Evolutionary conservation across 2,113 vertebrate species (phyloP), one percentile per base, ranked within the genome.

Genomic region (Podarcis raffonei): DNA sequence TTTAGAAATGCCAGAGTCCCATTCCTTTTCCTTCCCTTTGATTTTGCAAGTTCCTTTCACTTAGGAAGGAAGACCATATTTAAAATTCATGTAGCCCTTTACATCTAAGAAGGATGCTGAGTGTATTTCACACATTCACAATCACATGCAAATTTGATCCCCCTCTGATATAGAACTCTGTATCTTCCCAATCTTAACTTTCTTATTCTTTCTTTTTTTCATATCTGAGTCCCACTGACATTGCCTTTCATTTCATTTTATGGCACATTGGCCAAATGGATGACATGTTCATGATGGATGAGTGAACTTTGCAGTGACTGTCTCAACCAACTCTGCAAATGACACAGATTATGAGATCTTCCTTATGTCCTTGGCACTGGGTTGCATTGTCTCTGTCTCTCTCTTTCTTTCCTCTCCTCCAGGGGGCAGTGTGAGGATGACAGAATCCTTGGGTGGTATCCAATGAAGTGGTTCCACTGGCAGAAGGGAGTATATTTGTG

Each of bases 1-100:
- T 91, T 92, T 11, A 90, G n/a, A 72, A 84, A 84, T 53, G 48
- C 53, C 39, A 37, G 30, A 71, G 18, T n/a, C 6, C 16, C 16
- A 69, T 27, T 83, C 35, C n/a, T 30, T 48, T 83, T n/a, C 27
- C 71, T 37, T 84, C n/a, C 37, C 22, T 85, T 80, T 20, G n/a
- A 4, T 78, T 76, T 69, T 39, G 13, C 48, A n/a, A 13, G 12
- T 53, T 78, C 39, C 27, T 30, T 78, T 6, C n/a, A 18, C 62
- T 83, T 30, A 39, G 35, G 25, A 86, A 68, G 27, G 62, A 5
- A 77, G 30, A 75, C 57, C 53, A 23, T 16, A 13, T 39, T 77
- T 8, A 62, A 35, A 81, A 62, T 32, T 35, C 57, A 65, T 81
- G 23, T 8, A 6, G 25, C 57, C 32, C 5, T 77, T 27, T 65